These are phyloP conservation scores for Nesoenas mayeri DNA, from an alignment of 2,113 vertebrate species.

Conservation along the genomic window DNA sequence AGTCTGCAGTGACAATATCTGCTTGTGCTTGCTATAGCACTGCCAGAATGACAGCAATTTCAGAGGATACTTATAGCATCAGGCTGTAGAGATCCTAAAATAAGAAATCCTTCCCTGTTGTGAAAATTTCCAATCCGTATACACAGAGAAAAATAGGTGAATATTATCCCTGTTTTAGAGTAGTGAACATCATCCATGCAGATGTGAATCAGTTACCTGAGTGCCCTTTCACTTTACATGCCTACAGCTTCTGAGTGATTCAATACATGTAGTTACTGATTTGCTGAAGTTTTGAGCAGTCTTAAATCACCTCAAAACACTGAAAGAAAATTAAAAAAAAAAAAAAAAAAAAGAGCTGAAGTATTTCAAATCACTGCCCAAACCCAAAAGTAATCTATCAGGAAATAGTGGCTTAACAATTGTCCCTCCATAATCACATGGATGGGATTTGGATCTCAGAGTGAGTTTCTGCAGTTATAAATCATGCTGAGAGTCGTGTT, in stretches of 20 bases:
- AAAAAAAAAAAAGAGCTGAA: background rate
- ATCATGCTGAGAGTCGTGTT: background rate
- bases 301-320: background rate
- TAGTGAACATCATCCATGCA: background rate
- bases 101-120: background rate
- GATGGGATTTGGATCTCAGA: background rate
- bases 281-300: background rate
- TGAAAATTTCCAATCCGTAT: background rate
- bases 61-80: background rate
- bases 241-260: background rate
- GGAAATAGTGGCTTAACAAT: background rate
- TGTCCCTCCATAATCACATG: background rate
- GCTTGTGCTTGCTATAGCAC: background rate
- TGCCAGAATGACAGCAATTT: background rate
- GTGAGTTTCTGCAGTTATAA: background rate
- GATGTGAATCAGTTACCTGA: background rate
- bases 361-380: background rate
- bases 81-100: background rate
- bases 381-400: background rate
- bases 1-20: background rate
- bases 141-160: background rate
- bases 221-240: background rate
- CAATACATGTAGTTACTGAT: background rate
- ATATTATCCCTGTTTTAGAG: background rate
- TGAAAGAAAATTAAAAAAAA: too few species aligned